Conservation (phyloP, 2,888 invertebrate genomes). For the Chrysomela aeneicollis region DNA sequence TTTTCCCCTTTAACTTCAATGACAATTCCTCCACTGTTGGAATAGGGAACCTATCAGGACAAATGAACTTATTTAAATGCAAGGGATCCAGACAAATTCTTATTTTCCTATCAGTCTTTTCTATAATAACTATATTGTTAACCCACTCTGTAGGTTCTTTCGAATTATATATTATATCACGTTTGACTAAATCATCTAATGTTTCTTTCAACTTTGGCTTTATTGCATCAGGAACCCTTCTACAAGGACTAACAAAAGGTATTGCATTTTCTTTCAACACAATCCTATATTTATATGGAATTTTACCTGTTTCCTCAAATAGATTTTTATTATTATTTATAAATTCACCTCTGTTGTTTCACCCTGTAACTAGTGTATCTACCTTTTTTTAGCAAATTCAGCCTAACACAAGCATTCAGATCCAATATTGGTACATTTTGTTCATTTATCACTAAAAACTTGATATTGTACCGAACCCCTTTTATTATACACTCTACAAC, state of each 20-base stretch:
- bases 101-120: conserved; percentile 27
- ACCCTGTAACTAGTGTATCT: neutral
- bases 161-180: conserved; percentile 32
- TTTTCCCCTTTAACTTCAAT: no score
- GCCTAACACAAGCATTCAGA: neutral
- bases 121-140: conserved; percentile 33
- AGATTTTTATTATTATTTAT: conserved; percentile 4
- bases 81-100: conserved; percentile 33
- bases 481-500: neutral
- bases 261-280: conserved; percentile 17
- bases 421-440: neutral
- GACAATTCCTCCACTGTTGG: conserved; percentile 25
- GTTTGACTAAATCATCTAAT: conserved; percentile 27
- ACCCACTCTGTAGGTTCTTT: conserved; percentile 37
- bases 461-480: conserved; percentile 10
- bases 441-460: neutral
- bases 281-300: neutral
- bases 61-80: conserved; percentile 31
- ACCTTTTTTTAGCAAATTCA: conserved; percentile 1
- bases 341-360: neutral
- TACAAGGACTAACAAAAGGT: conserved; percentile 28
- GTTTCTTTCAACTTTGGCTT: conserved; percentile 29
- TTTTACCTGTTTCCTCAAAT: conserved; percentile 14
- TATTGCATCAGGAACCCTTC: conserved; percentile 29
- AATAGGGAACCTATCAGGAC: conserved; percentile 32